phyloP scores from a whole-genome alignment of 2,888 invertebrate species.

The Rhaphigaster nebulosa region DNA sequence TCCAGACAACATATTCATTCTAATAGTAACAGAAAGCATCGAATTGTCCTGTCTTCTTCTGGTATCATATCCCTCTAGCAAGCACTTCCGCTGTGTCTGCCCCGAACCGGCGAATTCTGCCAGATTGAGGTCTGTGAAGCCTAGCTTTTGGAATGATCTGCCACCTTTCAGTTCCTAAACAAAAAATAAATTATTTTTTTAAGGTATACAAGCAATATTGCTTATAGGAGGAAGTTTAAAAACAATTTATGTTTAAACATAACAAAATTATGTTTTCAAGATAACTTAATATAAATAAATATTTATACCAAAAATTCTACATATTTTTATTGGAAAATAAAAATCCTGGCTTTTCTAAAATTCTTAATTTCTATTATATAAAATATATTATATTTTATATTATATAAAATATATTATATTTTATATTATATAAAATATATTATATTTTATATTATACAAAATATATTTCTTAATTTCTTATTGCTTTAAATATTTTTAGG shows the following conservation, averaged over 20 bases:
- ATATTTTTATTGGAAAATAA: background rate
- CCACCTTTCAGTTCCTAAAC: slow-evolving; percentile 80
- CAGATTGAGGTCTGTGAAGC: slow-evolving; percentile 97
- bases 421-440: no score
- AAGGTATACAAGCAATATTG: background rate
- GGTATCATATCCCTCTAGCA: slow-evolving; percentile 95
- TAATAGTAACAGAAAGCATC: slow-evolving; percentile 89
- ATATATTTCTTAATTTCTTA: no score
- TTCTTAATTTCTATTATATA: no score
- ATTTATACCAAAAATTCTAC: background rate
- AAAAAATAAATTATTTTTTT: slow-evolving; percentile 30
- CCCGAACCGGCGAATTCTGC: slow-evolving; percentile 97
- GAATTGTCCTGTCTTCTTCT: slow-evolving; percentile 96
- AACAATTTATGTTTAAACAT: no score
- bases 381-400: no score
- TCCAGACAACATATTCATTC: slow-evolving; percentile 94
- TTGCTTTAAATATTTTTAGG: no score
- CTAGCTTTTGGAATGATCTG: slow-evolving; percentile 92
- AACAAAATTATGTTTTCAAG: no score
- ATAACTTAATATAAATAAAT: background rate
- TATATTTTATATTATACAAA: no score
- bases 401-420: no score
- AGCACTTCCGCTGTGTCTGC: slow-evolving; percentile 85
- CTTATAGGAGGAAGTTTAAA: no score
- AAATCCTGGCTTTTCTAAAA: no score